phyloP scores from a whole-genome alignment of 1,140 invertebrate species.

The Asbolus verrucosus region DNA sequence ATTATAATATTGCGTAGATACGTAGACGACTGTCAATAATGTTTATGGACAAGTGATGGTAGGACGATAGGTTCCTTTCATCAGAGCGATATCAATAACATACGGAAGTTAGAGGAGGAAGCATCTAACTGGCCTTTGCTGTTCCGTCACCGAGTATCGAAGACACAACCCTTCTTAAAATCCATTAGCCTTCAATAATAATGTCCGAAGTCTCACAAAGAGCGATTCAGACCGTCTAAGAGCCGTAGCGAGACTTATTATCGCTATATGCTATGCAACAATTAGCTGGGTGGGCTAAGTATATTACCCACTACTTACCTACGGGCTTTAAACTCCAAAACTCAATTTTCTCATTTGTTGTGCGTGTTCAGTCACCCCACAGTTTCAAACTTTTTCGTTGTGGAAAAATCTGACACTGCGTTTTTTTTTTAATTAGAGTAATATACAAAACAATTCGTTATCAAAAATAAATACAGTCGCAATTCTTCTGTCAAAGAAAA shows the following conservation, averaged over 20 bases:
- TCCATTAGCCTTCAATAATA: constrained; percentile 65
- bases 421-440: no score
- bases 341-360: constrained; percentile 60
- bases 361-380: constrained; percentile 8
- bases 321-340: constrained; percentile 61
- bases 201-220: constrained; percentile 65
- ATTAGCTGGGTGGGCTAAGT: constrained; percentile 63
- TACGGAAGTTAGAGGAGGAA: constrained; percentile 40
- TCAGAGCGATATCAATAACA: constrained; percentile 41
- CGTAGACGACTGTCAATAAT: constrained; percentile 24
- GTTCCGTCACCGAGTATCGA: constrained; percentile 48
- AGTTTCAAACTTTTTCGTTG: neutral
- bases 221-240: constrained; percentile 62
- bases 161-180: constrained; percentile 64
- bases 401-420: neutral
- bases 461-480: no score
- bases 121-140: constrained; percentile 46
- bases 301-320: constrained; percentile 65
- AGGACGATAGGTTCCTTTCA: constrained; percentile 39
- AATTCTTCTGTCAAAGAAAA: no score
- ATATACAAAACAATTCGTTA: no score
- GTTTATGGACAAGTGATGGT: constrained; percentile 26
- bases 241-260: constrained; percentile 63
- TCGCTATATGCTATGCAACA: constrained; percentile 62
- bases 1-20: neutral